A percentile compares a stretch with the other conserved stretches of the same genome.
phyloP scores from a whole-genome alignment of 2,888 invertebrate genomes.

The Stenodema calcarata region DNA sequence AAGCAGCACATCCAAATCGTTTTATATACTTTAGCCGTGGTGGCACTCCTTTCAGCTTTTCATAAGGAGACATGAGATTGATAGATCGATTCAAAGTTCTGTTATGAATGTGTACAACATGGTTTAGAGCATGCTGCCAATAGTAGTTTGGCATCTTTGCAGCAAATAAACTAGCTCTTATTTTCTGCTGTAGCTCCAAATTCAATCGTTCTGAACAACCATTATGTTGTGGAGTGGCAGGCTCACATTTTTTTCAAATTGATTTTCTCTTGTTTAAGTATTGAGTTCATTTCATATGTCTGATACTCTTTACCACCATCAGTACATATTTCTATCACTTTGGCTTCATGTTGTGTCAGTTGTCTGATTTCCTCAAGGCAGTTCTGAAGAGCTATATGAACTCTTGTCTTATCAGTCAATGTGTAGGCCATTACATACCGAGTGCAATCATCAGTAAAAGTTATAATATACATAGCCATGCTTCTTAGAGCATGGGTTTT shows the following conservation, averaged over 20 bases:
- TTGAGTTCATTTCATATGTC: no score
- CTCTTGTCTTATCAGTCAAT: background rate
- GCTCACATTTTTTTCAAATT: background rate
- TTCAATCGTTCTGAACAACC: background rate
- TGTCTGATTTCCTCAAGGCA: constrained; percentile 9
- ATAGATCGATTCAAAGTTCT: constrained; percentile 4
- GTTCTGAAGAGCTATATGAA: background rate
- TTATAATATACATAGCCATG: background rate
- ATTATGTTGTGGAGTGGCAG: background rate
- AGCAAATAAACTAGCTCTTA: background rate
- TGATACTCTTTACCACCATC: no score
- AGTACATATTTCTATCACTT: no score
- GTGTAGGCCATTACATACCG: constrained; percentile 3
- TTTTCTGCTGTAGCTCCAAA: constrained; percentile 4
- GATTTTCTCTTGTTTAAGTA: no score
- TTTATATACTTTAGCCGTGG: background rate
- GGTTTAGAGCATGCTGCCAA: background rate
- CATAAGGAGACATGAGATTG: background rate
- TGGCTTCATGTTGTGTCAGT: no score
- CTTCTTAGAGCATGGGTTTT: no score
- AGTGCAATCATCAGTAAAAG: constrained; percentile 5
- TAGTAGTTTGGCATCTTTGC: background rate
- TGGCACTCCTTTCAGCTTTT: background rate
- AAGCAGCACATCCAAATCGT: background rate
- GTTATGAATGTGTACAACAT: constrained; percentile 9